Conservation (phyloP, 2,797 vertebrate species). For the Spinibarbus caldwelli region DNA sequence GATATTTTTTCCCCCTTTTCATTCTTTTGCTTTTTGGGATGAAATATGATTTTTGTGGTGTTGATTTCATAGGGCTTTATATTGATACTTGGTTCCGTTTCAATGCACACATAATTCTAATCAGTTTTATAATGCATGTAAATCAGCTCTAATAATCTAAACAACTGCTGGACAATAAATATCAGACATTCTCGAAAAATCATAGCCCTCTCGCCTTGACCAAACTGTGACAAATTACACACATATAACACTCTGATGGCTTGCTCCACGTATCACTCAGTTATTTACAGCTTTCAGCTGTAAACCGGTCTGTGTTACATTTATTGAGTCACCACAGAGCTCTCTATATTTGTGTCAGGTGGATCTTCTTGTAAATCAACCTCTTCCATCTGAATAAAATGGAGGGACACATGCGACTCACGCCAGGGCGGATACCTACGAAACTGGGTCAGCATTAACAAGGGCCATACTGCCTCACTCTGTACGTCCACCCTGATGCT, state of each 20-base stretch:
- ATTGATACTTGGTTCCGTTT: not conserved
- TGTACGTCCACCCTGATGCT: slow-evolving; percentile 69
- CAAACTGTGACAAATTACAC: not conserved
- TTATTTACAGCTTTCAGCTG: slow-evolving; percentile 4
- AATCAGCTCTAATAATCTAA: not conserved
- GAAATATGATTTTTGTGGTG: no score
- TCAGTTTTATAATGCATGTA: not conserved
- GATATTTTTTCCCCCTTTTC: not conserved
- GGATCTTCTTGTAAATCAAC: slow-evolving; percentile 42
- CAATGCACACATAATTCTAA: not conserved
- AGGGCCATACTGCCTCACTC: slow-evolving; percentile 67
- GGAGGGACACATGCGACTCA: slow-evolving; percentile 41
- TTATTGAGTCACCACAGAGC: slow-evolving; percentile 38
- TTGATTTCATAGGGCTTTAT: not conserved
- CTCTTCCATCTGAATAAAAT: slow-evolving; percentile 16
- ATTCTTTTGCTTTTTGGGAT: not conserved
- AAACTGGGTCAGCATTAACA: slow-evolving; percentile 78
- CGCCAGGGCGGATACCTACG: slow-evolving; percentile 59
- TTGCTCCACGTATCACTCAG: not conserved
- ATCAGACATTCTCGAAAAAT: not conserved
- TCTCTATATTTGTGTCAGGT: slow-evolving; percentile 42
- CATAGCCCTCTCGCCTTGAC: not conserved
- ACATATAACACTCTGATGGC: not conserved
- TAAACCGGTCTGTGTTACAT: slow-evolving; percentile 9
- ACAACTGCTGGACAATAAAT: not conserved